A percentile compares a stretch with the other conserved stretches of the same genome.
phyloP scores from a whole-genome alignment of 1,140 invertebrate genomes.

The Conus betulinus region DNA sequence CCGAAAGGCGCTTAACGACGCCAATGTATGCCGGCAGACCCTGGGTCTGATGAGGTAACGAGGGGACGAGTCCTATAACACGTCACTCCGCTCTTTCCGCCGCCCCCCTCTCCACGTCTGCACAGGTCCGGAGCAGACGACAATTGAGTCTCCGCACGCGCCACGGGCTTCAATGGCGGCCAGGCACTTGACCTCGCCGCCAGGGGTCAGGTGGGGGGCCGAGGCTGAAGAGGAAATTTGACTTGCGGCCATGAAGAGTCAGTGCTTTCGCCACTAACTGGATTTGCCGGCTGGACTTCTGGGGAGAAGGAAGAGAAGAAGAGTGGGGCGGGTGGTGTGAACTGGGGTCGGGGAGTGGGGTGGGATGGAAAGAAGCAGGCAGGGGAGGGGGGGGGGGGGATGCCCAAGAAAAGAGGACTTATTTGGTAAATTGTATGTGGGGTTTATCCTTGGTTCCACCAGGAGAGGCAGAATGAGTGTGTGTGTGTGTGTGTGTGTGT shows the following conservation, averaged over 20 bases:
- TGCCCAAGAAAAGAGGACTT: not conserved
- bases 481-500: too few relatives aligned
- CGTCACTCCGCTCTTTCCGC: conserved; percentile 30
- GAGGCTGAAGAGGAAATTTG: conserved; percentile 29
- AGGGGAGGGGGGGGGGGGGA: not conserved
- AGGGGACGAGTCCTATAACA: conserved; percentile 30
- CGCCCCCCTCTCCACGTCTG: conserved; percentile 31
- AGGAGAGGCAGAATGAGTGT: too few relatives aligned
- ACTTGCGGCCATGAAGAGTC: conserved; percentile 20
- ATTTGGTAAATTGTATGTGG: conserved; percentile 1
- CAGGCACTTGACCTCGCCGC: conserved; percentile 33
- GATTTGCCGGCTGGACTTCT: not conserved
- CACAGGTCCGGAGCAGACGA: conserved; percentile 31
- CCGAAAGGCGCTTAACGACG: conserved; percentile 32
- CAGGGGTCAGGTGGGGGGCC: conserved; percentile 18
- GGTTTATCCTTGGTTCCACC: not conserved
- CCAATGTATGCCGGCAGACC: conserved; percentile 23
- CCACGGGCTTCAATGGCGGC: conserved; percentile 26
- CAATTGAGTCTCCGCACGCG: conserved; percentile 38
- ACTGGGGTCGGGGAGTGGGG: not conserved
- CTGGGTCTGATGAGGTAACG: conserved; percentile 32
- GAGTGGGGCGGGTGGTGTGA: too few relatives aligned
- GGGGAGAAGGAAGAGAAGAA: too few relatives aligned
- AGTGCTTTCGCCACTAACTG: conserved; percentile 15
- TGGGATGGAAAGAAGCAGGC: not conserved